Evolutionary conservation across 2,888 invertebrate genomes (phyloP).

Genomic region (Ctena decussata): DNA sequence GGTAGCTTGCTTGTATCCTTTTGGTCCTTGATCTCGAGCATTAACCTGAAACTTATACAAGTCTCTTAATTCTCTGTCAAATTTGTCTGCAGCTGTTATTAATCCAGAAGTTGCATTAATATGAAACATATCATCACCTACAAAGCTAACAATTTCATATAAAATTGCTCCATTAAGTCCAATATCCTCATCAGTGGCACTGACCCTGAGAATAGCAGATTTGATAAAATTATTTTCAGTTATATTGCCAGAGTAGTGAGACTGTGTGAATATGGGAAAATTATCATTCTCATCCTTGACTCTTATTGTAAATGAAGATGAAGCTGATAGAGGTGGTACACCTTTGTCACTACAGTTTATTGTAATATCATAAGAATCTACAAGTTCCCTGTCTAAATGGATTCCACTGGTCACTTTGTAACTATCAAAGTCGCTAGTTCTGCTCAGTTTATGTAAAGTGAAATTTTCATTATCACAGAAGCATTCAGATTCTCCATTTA

Average conservation of each 20-base stretch:
- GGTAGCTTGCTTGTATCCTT: slow-evolving; percentile 33
- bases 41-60: slow-evolving; percentile 66
- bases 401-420: slow-evolving; percentile 87
- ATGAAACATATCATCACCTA: slow-evolving; percentile 36
- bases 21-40: slow-evolving; percentile 62
- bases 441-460: slow-evolving; percentile 35
- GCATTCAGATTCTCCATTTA: slow-evolving; percentile 79
- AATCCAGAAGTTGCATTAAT: slow-evolving; percentile 66
- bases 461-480: slow-evolving; percentile 62
- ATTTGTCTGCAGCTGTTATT: slow-evolving; percentile 57
- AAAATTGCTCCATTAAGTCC: slow-evolving; percentile 56
- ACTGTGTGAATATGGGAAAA: slow-evolving; percentile 92
- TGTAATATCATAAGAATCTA: slow-evolving; percentile 68
- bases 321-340: slow-evolving; percentile 66
- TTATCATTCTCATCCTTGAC: slow-evolving; percentile 97
- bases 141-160: slow-evolving; percentile 56
- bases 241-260: slow-evolving; percentile 64
- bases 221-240: slow-evolving; percentile 72
- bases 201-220: slow-evolving; percentile 91
- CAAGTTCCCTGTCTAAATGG: slow-evolving; percentile 76
- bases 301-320: slow-evolving; percentile 71
- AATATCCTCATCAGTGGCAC: slow-evolving; percentile 92
- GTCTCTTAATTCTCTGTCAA: slow-evolving; percentile 72
- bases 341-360: slow-evolving; percentile 90
- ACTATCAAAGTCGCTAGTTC: slow-evolving; percentile 67